Percentiles rank a stretch among this genome's conserved stretches.
Conservation (phyloP, 2,113 vertebrate species). For the Symphodus melops region DNA sequence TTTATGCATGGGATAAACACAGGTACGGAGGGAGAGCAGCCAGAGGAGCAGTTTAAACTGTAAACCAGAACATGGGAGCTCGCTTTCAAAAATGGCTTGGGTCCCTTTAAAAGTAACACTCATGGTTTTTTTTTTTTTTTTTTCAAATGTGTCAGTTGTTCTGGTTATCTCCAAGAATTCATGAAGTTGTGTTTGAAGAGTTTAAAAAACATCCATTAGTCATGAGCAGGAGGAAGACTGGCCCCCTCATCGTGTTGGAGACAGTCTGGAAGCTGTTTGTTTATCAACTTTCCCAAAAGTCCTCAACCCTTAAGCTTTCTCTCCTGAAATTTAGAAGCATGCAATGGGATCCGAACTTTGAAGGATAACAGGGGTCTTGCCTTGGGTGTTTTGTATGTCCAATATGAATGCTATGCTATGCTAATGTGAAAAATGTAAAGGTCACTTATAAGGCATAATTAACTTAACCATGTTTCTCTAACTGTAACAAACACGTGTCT, state of each 20-base stretch:
- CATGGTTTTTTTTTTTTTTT: too few species aligned
- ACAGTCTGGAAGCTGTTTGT: background rate
- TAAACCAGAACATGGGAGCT: slow-evolving; percentile 7
- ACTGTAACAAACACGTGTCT: too few species aligned
- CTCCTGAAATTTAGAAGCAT: background rate
- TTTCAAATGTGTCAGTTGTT: slow-evolving; percentile 57
- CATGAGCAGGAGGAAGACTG: slow-evolving; percentile 45
- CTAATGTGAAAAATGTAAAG: too few species aligned
- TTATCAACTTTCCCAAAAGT: background rate
- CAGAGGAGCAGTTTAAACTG: slow-evolving; percentile 23
- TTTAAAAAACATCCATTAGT: slow-evolving; percentile 31
- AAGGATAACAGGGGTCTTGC: too few species aligned
- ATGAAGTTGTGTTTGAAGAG: slow-evolving; percentile 35
- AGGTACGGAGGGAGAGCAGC: slow-evolving; percentile 7
- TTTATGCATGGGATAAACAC: slow-evolving; percentile 33
- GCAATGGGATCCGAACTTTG: background rate
- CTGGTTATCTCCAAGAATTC: slow-evolving; percentile 51
- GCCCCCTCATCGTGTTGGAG: slow-evolving; percentile 19
- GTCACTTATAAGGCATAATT: too few species aligned
- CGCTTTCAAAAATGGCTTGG: slow-evolving; percentile 71
- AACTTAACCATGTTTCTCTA: too few species aligned
- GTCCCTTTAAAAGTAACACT: slow-evolving; percentile 74
- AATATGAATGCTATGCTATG: too few species aligned
- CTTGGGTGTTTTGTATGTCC: too few species aligned
- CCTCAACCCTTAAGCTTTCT: background rate